Base-by-base conservation (phyloP, 2,797 vertebrate species). In the Melanitta fusca region DNA sequence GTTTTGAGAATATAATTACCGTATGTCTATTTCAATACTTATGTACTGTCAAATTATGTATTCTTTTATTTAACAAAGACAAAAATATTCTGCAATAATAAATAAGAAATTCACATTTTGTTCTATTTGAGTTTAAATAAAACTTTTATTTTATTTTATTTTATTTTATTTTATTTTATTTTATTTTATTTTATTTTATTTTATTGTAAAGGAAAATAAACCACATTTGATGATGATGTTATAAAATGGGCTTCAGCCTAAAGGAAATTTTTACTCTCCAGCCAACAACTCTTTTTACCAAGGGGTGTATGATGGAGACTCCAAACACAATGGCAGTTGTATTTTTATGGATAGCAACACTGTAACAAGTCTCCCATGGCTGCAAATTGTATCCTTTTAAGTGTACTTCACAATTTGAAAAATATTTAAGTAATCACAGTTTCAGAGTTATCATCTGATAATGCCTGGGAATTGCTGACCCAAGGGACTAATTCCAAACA, bases 401-500 rank as follows among this genome's bases (percentile, higher is more conserved):
- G 73, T 88, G 83, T 91, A 95, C 92, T 96, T 88, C 79, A 96
- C 66, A 81, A 91, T 94, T 95, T 80, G 70, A 81, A 95, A 95
- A 97, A 92, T 95, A 97, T 94, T 91, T 96, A 94, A 93, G 87
- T 95, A 97, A 89, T 96, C 86, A 82, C 47, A 69, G 79, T 96
- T 97, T 97, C 90, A 81, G 87, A 97, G 88, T 95, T 97, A 96
- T 97, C 93, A 91, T 96, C 89, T 96, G 90, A 94, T 95, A 93
- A 96, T 92, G 93, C 81, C 86, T 93, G 89, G 87, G 94, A 97
- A 95, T 89, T 96, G 91, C 80, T 93, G 93, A 97, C 96, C 72
- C 91, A 89, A 95, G 95, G 88, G 94, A 97, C 91, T 97, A 97
- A 97, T 97, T 95, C 94, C 95, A 97, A 97, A 95, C 91, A 96